Evolutionary conservation across 2,888 invertebrate genomes (phyloP).

Genomic region (Hyppa rectilinea): DNA sequence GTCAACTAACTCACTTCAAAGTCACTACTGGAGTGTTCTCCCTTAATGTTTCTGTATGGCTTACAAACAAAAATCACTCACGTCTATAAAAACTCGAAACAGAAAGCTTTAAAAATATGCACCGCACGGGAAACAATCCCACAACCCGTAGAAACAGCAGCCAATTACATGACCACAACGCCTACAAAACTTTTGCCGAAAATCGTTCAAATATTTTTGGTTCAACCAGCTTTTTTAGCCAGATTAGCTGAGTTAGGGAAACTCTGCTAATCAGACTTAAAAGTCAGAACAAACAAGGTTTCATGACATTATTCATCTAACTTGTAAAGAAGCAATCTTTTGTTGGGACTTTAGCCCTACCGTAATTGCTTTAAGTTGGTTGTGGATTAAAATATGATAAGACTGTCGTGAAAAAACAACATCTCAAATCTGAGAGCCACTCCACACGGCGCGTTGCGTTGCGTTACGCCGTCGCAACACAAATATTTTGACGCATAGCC

Average conservation of each 20-base stretch:
- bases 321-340: constrained; percentile 52
- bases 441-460: no score
- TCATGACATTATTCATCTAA: constrained; percentile 56
- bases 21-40: no score
- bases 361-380: constrained; percentile 43
- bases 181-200: constrained; percentile 39
- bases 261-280: constrained; percentile 49
- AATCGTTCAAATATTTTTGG: constrained; percentile 50
- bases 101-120: neutral
- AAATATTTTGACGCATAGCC: no score
- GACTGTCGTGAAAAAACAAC: constrained; percentile 9
- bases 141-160: neutral
- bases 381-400: constrained; percentile 36
- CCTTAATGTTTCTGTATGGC: neutral
- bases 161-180: constrained; percentile 34
- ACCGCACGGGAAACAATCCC: constrained; percentile 5
- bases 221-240: constrained; percentile 45
- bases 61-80: neutral
- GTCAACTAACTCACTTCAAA: no score
- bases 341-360: constrained; percentile 29
- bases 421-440: no score
- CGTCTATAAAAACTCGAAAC: neutral
- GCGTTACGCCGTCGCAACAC: no score
- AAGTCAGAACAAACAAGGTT: constrained; percentile 45
- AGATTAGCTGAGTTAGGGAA: no score